A percentile compares a stretch with the other conserved stretches of the same genome.
phyloP scores from a whole-genome alignment of 2,113 vertebrate genomes.

The Lontra canadensis region DNA sequence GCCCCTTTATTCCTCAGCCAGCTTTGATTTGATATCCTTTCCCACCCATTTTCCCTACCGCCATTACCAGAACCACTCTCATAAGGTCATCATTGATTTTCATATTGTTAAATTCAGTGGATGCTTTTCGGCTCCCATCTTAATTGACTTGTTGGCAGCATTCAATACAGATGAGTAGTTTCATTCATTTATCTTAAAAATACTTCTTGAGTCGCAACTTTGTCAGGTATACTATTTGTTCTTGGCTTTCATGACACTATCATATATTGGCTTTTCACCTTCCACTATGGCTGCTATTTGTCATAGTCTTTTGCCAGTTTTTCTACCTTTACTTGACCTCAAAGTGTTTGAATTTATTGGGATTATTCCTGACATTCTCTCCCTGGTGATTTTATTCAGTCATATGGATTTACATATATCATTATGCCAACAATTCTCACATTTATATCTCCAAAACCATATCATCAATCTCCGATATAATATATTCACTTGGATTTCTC shows the following conservation, averaged over 20 bases:
- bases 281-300: neutral
- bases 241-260: neutral
- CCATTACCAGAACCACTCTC: neutral
- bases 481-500: neutral
- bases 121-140: neutral
- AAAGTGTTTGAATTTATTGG: neutral
- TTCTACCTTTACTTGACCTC: neutral
- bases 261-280: neutral
- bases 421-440: neutral
- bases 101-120: constrained; percentile 37
- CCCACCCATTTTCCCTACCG: neutral
- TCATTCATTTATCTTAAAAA: constrained; percentile 49
- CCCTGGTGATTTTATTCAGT: neutral
- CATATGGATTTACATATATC: neutral
- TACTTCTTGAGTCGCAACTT: neutral
- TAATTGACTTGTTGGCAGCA: constrained; percentile 52
- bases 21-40: neutral
- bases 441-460: neutral
- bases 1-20: neutral
- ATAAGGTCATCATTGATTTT: constrained; percentile 36
- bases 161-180: constrained; percentile 16
- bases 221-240: neutral
- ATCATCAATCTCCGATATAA: neutral
- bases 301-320: neutral
- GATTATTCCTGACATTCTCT: neutral